Evolutionary conservation across 1,140 invertebrate genomes (phyloP).

Genomic region (Calephelis virginiensis): DNA sequence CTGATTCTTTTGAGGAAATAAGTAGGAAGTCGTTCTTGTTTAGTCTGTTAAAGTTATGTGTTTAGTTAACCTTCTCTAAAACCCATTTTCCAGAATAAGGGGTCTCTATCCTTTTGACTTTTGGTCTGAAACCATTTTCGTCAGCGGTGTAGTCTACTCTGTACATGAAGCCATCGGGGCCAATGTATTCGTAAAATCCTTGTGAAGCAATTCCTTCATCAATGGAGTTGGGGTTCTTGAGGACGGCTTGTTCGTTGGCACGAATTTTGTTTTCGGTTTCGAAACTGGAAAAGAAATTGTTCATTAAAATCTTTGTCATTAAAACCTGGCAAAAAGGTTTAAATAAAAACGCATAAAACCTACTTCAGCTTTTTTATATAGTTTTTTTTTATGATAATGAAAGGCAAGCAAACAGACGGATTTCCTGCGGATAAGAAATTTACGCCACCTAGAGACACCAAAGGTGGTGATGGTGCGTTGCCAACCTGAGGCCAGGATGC

Average conservation of each 20-base stretch:
- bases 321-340: neutral
- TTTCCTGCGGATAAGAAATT: too few relatives aligned
- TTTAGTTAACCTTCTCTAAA: conserved; percentile 66
- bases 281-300: conserved; percentile 76
- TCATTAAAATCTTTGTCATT: neutral
- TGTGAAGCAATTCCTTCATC: conserved; percentile 83
- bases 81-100: conserved; percentile 72
- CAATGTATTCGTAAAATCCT: conserved; percentile 82
- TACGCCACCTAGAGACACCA: too few relatives aligned
- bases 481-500: too few relatives aligned
- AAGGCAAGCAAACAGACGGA: too few relatives aligned
- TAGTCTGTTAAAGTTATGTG: conserved; percentile 28
- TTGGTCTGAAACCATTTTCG: conserved; percentile 83
- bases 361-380: too few relatives aligned
- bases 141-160: conserved; percentile 83
- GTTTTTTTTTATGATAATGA: too few relatives aligned
- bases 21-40: conserved; percentile 32
- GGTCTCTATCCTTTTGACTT: conserved; percentile 73
- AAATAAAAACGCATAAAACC: too few relatives aligned
- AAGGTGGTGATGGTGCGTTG: too few relatives aligned
- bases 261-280: conserved; percentile 89
- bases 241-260: conserved; percentile 82
- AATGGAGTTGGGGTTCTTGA: conserved; percentile 72
- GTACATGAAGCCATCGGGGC: conserved; percentile 80
- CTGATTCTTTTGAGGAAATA: conserved; percentile 59